Conservation (phyloP, 2,797 vertebrate genomes). For the Myotis myotis region DNA sequence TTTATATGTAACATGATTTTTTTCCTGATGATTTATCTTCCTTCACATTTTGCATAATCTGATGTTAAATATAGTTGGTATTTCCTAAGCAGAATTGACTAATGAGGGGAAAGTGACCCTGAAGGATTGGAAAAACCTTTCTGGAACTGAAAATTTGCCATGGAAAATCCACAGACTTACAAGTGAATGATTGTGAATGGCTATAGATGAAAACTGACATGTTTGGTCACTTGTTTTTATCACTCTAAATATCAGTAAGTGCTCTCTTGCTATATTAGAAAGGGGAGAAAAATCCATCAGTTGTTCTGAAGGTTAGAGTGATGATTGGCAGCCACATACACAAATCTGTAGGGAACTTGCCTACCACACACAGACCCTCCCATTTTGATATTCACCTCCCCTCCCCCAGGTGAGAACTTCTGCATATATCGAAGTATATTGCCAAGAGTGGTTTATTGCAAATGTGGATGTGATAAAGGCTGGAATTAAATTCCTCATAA, state of each 20-base stretch:
- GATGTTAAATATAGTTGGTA: background rate
- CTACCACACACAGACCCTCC: background rate
- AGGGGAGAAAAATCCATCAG: background rate
- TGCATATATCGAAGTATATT: background rate
- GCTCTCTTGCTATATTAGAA: background rate
- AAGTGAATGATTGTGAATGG: background rate
- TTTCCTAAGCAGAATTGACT: background rate
- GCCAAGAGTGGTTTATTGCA: background rate
- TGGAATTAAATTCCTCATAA: background rate
- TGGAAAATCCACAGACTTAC: background rate
- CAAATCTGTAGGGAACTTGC: background rate
- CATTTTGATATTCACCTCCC: background rate
- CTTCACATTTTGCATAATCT: background rate
- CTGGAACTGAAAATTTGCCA: background rate
- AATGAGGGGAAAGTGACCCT: background rate
- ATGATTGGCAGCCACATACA: background rate
- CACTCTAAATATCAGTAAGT: conserved; percentile 7
- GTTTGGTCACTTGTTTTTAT: conserved; percentile 8
- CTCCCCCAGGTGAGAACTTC: background rate
- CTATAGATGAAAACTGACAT: background rate
- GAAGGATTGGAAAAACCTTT: background rate
- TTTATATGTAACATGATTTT: background rate
- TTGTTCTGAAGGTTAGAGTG: background rate
- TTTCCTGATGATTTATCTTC: background rate
- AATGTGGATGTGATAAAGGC: background rate